Base-by-base conservation (phyloP, 2,797 vertebrate genomes). In the Emydoidea blandingii region DNA sequence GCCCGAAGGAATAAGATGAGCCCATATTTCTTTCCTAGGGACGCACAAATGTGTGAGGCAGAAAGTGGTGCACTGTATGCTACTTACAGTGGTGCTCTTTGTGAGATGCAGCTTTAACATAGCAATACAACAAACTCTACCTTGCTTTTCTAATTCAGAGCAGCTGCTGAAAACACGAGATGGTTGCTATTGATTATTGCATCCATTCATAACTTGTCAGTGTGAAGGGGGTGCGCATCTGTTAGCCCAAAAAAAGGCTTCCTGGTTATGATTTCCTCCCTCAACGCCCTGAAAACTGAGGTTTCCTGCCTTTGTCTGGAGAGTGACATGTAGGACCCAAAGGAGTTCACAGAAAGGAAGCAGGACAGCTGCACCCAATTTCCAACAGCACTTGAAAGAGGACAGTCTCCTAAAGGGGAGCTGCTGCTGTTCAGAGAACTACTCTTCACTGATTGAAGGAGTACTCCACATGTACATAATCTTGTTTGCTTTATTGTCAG, bases 1-100 rank as follows among this genome's bases (percentile, higher is more conserved):
- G 5, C 37, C 41, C 57, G 72, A 85, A 91, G 86, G 79, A 88
- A 29, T 86, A 92, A 92, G 92, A 44, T 53, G 37, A 92, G 19
- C 41, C 3, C 25, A 1, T 92, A 21, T 74, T 92, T 92, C 29
- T 79, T 49, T 86, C 65, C 83, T 29, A 23, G 27, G 14, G 37
- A 72, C 6, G 68, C 37, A 72, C 9, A 72, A 25, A 23, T 72
- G 4, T 78, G 7, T 59, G 84, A 81, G 18, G 80, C 57, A 90
- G 52, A n/a, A 57, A 14, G 8, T 44, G 78, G 25, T 41, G n/a
- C 88, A 29, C 62, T 53, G 19, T 68, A 37, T 8, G 31, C 90
- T 88, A 23, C 50, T 87, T 83, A 49, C 0, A 0, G 81, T 88
- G 91, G 49, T 94, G 94, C 31, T 31, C 21, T 85, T 85, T 76